These are phyloP conservation scores for Gortyna flavago DNA, from an alignment of 2,888 invertebrate species.

Conservation along the genomic window DNA sequence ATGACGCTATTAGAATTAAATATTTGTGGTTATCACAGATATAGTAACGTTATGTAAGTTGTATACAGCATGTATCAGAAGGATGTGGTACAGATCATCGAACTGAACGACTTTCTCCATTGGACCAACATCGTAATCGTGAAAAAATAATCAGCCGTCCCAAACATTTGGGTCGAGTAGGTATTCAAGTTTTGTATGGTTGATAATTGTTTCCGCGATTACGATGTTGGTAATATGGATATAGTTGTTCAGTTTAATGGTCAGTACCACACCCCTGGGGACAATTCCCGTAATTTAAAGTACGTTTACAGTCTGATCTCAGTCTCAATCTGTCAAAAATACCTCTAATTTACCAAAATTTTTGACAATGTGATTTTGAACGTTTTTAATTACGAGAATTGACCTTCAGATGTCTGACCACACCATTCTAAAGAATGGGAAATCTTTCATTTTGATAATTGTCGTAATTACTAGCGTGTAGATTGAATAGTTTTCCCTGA, in stretches of 20 bases:
- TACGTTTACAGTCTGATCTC: too few relatives aligned
- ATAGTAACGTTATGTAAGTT: not conserved
- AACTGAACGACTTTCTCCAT: not conserved
- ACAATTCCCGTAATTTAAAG: too few relatives aligned
- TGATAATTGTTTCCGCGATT: not conserved
- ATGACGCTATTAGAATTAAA: not conserved
- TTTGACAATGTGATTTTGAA: not conserved
- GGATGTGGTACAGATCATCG: not conserved
- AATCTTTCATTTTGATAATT: not conserved
- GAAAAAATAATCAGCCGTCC: not conserved
- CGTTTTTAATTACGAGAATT: not conserved
- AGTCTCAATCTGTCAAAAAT: too few relatives aligned
- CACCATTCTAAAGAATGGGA: not conserved
- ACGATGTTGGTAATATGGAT: not conserved
- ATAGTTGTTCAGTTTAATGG: not conserved
- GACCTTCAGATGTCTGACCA: not conserved
- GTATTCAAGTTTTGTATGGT: too few relatives aligned
- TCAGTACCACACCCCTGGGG: not conserved
- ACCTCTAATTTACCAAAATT: not conserved
- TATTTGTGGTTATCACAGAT: constrained; percentile 29
- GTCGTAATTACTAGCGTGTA: not conserved
- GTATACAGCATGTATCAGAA: not conserved
- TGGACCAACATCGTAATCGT: not conserved
- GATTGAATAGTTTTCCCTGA: not conserved
- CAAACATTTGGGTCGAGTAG: too few relatives aligned